phyloP scores from a whole-genome alignment of 2,797 vertebrate genomes.

The Hemitrygon akajei region DNA sequence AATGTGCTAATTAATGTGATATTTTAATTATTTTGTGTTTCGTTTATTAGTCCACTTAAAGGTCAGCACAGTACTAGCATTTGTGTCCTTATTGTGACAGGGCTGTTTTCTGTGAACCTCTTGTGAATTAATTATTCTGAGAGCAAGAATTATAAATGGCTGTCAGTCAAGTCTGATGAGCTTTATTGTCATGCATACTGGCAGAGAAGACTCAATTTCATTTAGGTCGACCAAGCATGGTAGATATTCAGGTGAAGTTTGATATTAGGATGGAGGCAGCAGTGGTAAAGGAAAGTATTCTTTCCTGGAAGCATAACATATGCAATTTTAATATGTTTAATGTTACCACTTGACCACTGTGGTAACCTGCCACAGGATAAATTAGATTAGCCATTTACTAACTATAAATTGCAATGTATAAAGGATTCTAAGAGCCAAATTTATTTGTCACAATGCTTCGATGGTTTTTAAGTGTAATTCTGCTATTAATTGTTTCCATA shows the following conservation, averaged over 20 bases:
- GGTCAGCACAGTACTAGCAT: neutral
- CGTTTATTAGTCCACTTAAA: conserved; percentile 5
- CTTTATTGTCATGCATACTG: neutral
- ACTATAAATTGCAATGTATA: neutral
- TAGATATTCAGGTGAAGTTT: neutral
- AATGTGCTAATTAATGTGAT: conserved; percentile 21
- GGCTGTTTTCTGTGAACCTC: conserved; percentile 17
- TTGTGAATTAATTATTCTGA: conserved; percentile 33
- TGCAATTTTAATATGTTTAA: neutral
- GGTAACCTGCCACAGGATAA: neutral
- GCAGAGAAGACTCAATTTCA: neutral
- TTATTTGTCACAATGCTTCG: neutral
- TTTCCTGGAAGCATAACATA: neutral
- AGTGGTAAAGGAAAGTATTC: neutral
- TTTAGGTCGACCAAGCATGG: neutral
- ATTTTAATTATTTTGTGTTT: conserved; percentile 18
- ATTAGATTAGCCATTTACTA: neutral
- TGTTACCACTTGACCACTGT: neutral
- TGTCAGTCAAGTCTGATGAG: conserved; percentile 29
- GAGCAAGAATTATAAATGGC: conserved; percentile 19
- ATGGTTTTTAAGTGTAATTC: neutral
- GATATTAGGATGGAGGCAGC: neutral
- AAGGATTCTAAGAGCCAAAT: neutral
- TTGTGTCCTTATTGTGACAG: neutral
- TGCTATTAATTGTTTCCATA: neutral